Evolutionary conservation across 2,888 invertebrate species (phyloP), one percentile per base, ranked within the genome.

Genomic region (Serrognathus titanus): DNA sequence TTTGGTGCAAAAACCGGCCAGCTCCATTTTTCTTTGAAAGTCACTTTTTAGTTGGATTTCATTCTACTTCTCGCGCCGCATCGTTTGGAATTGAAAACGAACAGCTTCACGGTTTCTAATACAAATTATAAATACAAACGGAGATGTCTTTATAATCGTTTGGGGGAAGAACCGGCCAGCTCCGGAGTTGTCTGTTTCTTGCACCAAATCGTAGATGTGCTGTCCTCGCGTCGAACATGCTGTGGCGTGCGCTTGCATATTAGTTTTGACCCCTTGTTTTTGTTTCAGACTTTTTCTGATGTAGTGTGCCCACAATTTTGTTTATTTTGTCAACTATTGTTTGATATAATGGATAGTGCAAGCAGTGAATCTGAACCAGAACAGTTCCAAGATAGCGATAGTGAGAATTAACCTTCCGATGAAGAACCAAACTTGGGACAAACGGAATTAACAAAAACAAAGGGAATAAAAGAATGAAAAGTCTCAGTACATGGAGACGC

Each of bases 301-400:
- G 12, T 38, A 38, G 8, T 41, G n/a, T 37, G 49, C n/a, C 1
- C 20, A 39, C n/a, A 39, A 39, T 37, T 13, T 39, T 39, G 50
- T 39, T 39, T 50, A 50, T 38, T 50, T 50, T 50, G 50, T 39
- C 24, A 38, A 50, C 39, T 50, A 50, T 39, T 50, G 9, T 39
- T 39, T 50, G 20, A 50, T 39, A 50, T 50, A 50, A 50, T 50
- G 39, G n/a, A 39, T 50, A 16, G 24, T 39, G 24, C 20, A 50
- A 50, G 50, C 39, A 50, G 39, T 39, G 50, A 50, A 16, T 39
- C 20, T 50, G 50, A 50, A 50, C 50, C 38, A 50, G 16, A 49
- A 20, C 50, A 16, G 16, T 10, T 50, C 50, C 16, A 50, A 50
- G 50, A 16, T 50, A 39, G 39, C 13, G 50, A 16, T 50, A 50